These are phyloP conservation scores for Chloroclysta siterata DNA, from an alignment of 2,888 invertebrate species.

Conservation along the genomic window DNA sequence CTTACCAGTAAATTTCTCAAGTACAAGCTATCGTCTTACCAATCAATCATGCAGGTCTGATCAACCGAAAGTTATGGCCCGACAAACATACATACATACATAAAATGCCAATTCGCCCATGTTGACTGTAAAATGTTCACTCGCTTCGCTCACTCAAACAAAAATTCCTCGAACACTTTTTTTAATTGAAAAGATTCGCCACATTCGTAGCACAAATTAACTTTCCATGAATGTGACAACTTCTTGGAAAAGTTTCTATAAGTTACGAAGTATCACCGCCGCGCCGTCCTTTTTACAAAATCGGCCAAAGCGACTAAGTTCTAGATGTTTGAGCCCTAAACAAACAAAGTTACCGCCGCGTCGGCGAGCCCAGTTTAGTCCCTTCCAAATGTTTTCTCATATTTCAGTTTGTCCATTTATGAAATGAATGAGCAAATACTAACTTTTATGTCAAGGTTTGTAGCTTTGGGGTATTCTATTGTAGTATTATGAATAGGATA, in stretches of 20 bases:
- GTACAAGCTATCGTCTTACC: too few species aligned
- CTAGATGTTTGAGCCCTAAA: conserved; percentile 34
- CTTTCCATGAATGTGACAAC: too few species aligned
- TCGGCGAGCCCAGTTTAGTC: conserved; percentile 29
- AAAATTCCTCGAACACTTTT: too few species aligned
- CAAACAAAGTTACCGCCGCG: conserved; percentile 35
- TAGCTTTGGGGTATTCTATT: conserved; percentile 1
- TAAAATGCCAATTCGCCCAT: too few species aligned
- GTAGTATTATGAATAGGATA: neutral
- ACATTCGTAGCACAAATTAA: too few species aligned
- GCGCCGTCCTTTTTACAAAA: conserved; percentile 30
- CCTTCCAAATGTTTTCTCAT: conserved; percentile 24
- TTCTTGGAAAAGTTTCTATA: conserved; percentile 14
- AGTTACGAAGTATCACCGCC: conserved; percentile 8
- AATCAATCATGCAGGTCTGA: too few species aligned
- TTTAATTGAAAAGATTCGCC: too few species aligned
- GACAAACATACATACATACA: too few species aligned
- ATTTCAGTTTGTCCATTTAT: conserved; percentile 16
- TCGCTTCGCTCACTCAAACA: too few species aligned
- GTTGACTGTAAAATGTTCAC: too few species aligned
- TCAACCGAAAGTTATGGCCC: too few species aligned
- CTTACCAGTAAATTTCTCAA: too few species aligned
- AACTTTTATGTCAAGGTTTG: conserved; percentile 9
- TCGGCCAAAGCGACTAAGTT: conserved; percentile 33
- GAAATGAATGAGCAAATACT: conserved; percentile 13